A percentile compares a stretch with the other conserved stretches of the same genome.
phyloP scores from a whole-genome alignment of 1,140 invertebrate genomes.

The Dendrolimus kikuchii region DNA sequence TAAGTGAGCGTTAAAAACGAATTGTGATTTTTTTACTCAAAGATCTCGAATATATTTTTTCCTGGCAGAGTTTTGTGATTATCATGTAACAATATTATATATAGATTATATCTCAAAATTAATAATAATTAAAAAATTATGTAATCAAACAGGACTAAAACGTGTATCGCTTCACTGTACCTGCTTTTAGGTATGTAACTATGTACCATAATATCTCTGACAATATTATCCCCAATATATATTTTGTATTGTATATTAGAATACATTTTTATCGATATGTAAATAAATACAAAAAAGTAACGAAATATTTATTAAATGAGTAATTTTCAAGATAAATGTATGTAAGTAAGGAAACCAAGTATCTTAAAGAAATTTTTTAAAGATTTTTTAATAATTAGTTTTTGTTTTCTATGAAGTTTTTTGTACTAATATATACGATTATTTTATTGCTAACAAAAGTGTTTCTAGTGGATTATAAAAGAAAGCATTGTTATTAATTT shows the following conservation, averaged over 20 bases:
- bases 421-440: too few species aligned
- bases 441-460: too few species aligned
- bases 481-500: too few species aligned
- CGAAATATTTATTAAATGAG: background rate
- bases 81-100: constrained; percentile 1
- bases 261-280: constrained; percentile 24
- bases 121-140: constrained; percentile 7
- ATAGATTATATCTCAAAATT: background rate
- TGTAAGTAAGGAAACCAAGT: too few species aligned
- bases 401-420: too few species aligned
- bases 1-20: too few species aligned
- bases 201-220: constrained; percentile 23
- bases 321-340: too few species aligned
- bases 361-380: too few species aligned
- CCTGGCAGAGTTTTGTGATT: background rate
- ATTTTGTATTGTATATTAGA: constrained; percentile 25
- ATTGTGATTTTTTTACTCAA: background rate
- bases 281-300: constrained; percentile 17
- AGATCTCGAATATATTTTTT: constrained; percentile 3
- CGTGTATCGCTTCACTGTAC: constrained; percentile 40
- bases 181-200: constrained; percentile 43
- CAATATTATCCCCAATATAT: constrained; percentile 38
- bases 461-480: too few species aligned
- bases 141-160: constrained; percentile 13
- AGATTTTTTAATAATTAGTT: too few species aligned